Percentiles rank a stretch among this genome's conserved stretches.
Evolutionary conservation across 2,888 invertebrate genomes (phyloP).

Genomic region (Atethmia centrago): DNA sequence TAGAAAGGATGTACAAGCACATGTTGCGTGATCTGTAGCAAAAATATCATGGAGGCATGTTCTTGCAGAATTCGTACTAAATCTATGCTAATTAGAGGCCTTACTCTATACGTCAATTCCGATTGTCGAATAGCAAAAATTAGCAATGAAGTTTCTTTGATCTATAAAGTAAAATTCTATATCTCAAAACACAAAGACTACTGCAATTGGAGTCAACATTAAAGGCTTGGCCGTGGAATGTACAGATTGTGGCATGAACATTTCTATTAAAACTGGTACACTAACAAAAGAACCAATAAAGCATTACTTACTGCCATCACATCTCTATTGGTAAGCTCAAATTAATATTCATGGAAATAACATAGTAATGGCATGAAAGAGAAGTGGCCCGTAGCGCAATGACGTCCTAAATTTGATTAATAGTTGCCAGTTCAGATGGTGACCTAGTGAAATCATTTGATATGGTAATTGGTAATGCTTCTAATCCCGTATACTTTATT

Average conservation of each 20-base stretch:
- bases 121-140: constrained; percentile 21
- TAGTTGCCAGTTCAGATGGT: constrained; percentile 48
- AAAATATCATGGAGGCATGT: constrained; percentile 35
- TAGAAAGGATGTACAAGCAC: constrained; percentile 50
- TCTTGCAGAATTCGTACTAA: constrained; percentile 34
- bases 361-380: constrained; percentile 54
- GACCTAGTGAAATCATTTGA: constrained; percentile 60
- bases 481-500: constrained; percentile 42
- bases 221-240: constrained; percentile 21
- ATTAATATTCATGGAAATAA: constrained; percentile 62
- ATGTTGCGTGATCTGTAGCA: constrained; percentile 31
- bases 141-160: constrained; percentile 1
- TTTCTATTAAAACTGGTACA: constrained; percentile 38
- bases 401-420: constrained; percentile 63
- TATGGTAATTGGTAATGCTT: constrained; percentile 61
- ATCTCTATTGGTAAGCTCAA: constrained; percentile 58
- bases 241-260: constrained; percentile 33
- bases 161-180: constrained; percentile 16
- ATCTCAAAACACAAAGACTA: constrained; percentile 35
- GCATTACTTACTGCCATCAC: constrained; percentile 37
- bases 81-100: constrained; percentile 40
- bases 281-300: constrained; percentile 55
- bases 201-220: constrained; percentile 50
- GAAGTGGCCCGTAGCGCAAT: constrained; percentile 56
- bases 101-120: neutral